Base-by-base conservation (phyloP, 2,797 vertebrate genomes). In the Sciurus vulgaris region DNA sequence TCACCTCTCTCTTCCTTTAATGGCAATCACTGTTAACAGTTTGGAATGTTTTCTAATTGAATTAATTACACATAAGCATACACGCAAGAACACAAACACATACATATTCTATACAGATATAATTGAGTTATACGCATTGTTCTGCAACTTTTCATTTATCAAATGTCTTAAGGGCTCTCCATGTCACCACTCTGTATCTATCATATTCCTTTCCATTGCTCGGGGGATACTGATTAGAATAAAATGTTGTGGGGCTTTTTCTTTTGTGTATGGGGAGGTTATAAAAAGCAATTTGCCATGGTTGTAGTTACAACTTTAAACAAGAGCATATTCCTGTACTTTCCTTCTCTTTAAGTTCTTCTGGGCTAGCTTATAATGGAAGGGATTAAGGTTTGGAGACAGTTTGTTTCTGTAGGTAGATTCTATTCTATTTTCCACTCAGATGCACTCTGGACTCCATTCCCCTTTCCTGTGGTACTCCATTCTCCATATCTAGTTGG, bases 131-230 rank as follows among this genome's bases (percentile, higher is more conserved):
- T 30, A 73, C 10, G 22, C 4, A 51, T 61, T 44, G 20, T 30
- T 82, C n/a, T 78, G 83, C 18, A 79, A 79, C 15, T 87, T 78
- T 70, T 77, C 72, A 81, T 18, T 81, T 76, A 54, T 86, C 63
- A 61, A 44, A 74, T 82, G 38, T 89, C 74, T 83, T 86, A 77
- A 63, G 15, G 30, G 44, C 44, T n/a, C 35, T 88, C 84, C 44
- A 70, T 18, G 14, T 41, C 70, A 35, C 30, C 70, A 35, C 24
- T 54, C 41, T 5, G 11, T 15, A 35, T 33, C 3, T 76, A 78
- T 22, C n/a, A 24, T 18, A 28, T 41, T 89, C 35, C 85, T 89
- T 81, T 54, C n/a, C 30, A 83, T 47, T 24, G 41, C 28, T 63
- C 9, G 18, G 10, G 12, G 67, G 26, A 70, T 6, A 51, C 5